A percentile compares a stretch with the other conserved stretches of the same genome.
Evolutionary conservation across 2,888 invertebrate genomes (phyloP).

Genomic region (Lagria hirta): DNA sequence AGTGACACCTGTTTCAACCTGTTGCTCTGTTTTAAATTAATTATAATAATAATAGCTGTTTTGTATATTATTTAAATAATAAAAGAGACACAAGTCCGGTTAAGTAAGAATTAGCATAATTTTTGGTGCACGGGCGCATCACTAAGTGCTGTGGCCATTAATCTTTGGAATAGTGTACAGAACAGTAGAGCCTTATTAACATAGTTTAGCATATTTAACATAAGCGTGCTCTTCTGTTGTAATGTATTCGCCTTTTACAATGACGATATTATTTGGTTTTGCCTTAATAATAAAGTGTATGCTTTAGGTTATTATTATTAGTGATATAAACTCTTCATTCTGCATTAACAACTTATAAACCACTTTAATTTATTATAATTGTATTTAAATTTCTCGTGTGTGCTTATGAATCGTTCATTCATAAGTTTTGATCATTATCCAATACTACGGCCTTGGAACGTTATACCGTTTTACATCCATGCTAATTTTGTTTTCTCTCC

Average conservation of each 20-base stretch:
- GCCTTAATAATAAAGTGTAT: constrained; percentile 17
- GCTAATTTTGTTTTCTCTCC: constrained; percentile 28
- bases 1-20: constrained; percentile 27
- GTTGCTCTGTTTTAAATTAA: constrained; percentile 36
- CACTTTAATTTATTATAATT: constrained; percentile 40
- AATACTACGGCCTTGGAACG: constrained; percentile 27
- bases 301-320: constrained; percentile 27
- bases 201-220: constrained; percentile 43
- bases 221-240: constrained; percentile 45
- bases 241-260: constrained; percentile 42
- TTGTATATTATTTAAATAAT: constrained; percentile 42
- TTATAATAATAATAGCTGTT: constrained; percentile 43
- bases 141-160: constrained; percentile 38
- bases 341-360: constrained; percentile 11
- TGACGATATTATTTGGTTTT: constrained; percentile 35
- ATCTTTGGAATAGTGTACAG: constrained; percentile 34
- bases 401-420: constrained; percentile 41
- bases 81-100: constrained; percentile 38
- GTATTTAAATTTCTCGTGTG: constrained; percentile 40
- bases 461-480: constrained; percentile 22
- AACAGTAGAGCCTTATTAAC: constrained; percentile 44
- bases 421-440: constrained; percentile 36
- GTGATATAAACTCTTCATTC: constrained; percentile 9
- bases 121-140: constrained; percentile 28
- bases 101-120: constrained; percentile 27